A percentile compares a stretch with the other conserved stretches of the same genome.
phyloP scores from a whole-genome alignment of 2,797 vertebrate genomes.

The Intellagama lesueurii region DNA sequence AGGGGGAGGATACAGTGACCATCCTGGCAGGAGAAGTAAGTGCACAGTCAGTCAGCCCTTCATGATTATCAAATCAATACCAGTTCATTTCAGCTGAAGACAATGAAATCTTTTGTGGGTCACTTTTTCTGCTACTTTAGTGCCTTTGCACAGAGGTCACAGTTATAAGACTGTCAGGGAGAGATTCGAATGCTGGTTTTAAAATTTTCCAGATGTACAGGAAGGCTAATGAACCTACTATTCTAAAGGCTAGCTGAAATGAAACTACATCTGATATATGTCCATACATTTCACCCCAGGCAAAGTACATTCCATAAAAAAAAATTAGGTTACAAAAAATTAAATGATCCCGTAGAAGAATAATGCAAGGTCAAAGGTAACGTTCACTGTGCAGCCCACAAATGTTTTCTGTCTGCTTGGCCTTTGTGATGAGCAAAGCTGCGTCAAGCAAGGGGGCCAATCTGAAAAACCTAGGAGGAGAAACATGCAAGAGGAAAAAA shows the following conservation, averaged over 20 bases:
- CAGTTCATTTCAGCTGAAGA: slow-evolving; percentile 17
- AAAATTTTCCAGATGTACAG: slow-evolving; percentile 70
- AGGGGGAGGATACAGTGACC: neutral
- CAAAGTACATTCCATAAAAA: slow-evolving; percentile 74
- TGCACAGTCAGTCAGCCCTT: neutral
- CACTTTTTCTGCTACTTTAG: slow-evolving; percentile 14
- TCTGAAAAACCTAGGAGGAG: slow-evolving; percentile 52
- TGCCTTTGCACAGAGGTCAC: slow-evolving; percentile 58
- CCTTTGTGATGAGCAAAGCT: slow-evolving; percentile 71
- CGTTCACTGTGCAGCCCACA: slow-evolving; percentile 68
- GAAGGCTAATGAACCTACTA: slow-evolving; percentile 70
- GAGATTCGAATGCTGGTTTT: slow-evolving; percentile 60
- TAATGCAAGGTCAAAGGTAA: slow-evolving; percentile 70
- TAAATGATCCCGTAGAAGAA: slow-evolving; percentile 71
- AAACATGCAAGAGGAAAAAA: slow-evolving; percentile 28
- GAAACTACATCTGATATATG: slow-evolving; percentile 73
- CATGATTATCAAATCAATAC: slow-evolving; percentile 5
- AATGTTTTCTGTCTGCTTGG: slow-evolving; percentile 74
- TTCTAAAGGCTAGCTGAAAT: slow-evolving; percentile 71
- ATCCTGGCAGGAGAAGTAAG: neutral
- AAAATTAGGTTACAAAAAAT: slow-evolving; percentile 72
- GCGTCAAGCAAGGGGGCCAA: slow-evolving; percentile 63
- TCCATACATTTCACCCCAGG: slow-evolving; percentile 68
- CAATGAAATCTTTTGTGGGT: neutral
- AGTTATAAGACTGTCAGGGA: slow-evolving; percentile 27